phyloP scores from a whole-genome alignment of 2,797 vertebrate species.

The Rhabdophis nuchalis region DNA sequence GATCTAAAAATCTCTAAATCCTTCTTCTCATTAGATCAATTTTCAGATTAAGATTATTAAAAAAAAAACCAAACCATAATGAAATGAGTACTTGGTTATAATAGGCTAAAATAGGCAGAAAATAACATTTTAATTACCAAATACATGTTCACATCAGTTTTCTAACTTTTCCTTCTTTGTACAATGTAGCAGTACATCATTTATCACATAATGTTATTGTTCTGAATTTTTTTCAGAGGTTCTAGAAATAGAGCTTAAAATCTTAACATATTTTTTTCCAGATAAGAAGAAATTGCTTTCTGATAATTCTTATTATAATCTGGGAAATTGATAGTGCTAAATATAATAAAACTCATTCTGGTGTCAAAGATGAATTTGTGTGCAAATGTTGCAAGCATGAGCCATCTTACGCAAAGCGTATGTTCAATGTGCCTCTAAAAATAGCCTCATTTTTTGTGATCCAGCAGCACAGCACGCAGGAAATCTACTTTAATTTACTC shows the following conservation, averaged over 20 bases:
- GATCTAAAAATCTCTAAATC: neutral
- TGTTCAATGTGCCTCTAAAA: neutral
- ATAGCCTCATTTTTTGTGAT: neutral
- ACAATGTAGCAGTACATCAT: neutral
- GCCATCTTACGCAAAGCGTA: neutral
- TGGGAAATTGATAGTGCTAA: slow-evolving; percentile 10
- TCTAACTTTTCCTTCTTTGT: neutral
- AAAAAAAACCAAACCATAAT: too few species aligned
- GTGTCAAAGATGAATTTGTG: slow-evolving; percentile 4
- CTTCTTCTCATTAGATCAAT: neutral
- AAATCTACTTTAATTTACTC: slow-evolving; percentile 38
- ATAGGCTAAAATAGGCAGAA: neutral
- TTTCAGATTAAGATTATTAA: neutral
- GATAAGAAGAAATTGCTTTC: slow-evolving; percentile 8
- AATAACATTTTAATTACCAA: neutral
- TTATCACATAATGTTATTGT: neutral
- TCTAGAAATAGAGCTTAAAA: neutral
- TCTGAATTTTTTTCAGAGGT: neutral
- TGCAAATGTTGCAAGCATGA: slow-evolving; percentile 5
- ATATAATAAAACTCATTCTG: slow-evolving; percentile 3
- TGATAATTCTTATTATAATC: slow-evolving; percentile 8
- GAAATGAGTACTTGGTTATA: neutral
- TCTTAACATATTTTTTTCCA: neutral
- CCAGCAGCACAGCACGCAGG: neutral
- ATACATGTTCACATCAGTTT: neutral